A percentile compares a stretch with the other conserved stretches of the same genome.
Evolutionary conservation across 2,888 invertebrate species (phyloP).

Genomic region (Melolontha melolontha): DNA sequence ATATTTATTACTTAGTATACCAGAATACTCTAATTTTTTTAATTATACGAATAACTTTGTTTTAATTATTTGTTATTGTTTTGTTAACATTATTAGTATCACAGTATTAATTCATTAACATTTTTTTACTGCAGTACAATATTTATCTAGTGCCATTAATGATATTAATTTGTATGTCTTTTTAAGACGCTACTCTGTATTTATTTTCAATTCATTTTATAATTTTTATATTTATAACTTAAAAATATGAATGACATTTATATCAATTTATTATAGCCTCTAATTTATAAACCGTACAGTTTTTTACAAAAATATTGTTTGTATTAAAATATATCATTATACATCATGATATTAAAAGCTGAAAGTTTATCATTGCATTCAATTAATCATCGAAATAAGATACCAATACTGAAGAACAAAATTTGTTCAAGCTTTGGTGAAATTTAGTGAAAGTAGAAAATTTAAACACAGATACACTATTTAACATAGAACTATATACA

Average conservation of each 20-base stretch:
- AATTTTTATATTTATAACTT: conserved; percentile 31
- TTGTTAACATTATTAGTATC: conserved; percentile 36
- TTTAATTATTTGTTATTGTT: conserved; percentile 34
- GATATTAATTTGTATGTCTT: conserved; percentile 40
- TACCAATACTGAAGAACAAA: no score
- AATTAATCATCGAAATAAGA: no score
- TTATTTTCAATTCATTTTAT: conserved; percentile 23
- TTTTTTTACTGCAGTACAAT: conserved; percentile 33
- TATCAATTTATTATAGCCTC: no score
- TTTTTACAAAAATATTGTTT: no score
- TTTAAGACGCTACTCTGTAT: conserved; percentile 29
- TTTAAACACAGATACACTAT: no score
- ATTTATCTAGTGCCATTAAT: conserved; percentile 38
- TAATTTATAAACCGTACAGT: no score
- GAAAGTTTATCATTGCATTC: no score
- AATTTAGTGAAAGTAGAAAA: no score
- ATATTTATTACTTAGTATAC: conserved; percentile 25
- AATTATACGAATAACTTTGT: conserved; percentile 14
- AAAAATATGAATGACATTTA: conserved; percentile 20
- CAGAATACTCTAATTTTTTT: conserved; percentile 26
- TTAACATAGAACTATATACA: no score
- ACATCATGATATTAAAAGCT: no score
- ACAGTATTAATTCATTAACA: conserved; percentile 39
- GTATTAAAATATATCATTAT: no score
- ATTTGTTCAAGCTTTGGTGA: no score